These are phyloP conservation scores for Epiblema foenella DNA, from an alignment of 2,888 invertebrate species.

Conservation along the genomic window DNA sequence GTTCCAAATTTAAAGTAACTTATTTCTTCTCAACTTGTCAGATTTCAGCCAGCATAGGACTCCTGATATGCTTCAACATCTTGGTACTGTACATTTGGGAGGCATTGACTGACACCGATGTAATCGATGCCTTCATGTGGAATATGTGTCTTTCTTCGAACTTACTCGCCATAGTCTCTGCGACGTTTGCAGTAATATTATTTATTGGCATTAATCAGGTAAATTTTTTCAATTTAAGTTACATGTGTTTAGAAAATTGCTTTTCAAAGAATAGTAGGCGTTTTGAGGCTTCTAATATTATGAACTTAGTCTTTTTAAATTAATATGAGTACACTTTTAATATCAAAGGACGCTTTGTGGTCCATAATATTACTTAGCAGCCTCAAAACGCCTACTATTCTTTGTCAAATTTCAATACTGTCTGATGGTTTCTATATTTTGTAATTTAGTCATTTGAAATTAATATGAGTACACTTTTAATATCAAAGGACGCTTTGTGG, in stretches of 20 bases:
- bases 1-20: background rate
- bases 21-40: background rate
- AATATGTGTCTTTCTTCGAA: background rate
- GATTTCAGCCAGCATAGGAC: slow-evolving; percentile 3
- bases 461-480: too few species aligned
- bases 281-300: background rate
- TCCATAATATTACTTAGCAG: too few species aligned
- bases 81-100: background rate
- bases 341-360: too few species aligned
- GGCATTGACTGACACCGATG: background rate
- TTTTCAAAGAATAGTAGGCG: background rate
- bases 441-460: background rate
- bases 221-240: background rate
- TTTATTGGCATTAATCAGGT: slow-evolving; percentile 5
- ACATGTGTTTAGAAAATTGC: background rate
- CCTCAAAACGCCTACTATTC: too few species aligned
- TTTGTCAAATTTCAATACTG: too few species aligned
- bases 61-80: background rate
- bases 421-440: background rate
- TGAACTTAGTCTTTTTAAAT: background rate
- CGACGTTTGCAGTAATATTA: background rate
- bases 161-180: background rate
- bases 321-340: too few species aligned
- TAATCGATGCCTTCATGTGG: background rate
- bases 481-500: too few species aligned